Base-by-base conservation (phyloP, 2,888 invertebrate species). In the Aleiodes alternator region DNA sequence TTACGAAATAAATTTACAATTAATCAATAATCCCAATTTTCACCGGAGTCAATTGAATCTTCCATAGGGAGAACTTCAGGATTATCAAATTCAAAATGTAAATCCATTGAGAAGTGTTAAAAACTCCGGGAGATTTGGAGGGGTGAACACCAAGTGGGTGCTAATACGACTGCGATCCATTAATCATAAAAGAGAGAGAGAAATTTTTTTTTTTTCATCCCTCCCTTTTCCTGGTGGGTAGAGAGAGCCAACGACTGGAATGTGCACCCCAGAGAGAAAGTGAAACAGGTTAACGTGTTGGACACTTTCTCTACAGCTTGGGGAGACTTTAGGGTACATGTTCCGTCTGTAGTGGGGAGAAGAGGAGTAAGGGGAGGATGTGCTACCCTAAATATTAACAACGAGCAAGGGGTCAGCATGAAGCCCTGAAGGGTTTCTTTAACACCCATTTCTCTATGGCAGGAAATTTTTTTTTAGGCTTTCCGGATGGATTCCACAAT, bases 81-180 rank as follows among this genome's bases (percentile, higher is more conserved):
- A 86, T 88, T 88, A 88, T 87, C 87, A 88, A 88, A 88, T 88
- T 87, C 82, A 81, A 84, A 87, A 88, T 88, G 88, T 87, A 88
- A 88, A 88, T 88, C 83, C 80, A 81, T 78, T 75, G 76, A 23
- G 72, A 29, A 73, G 75, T 72, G 72, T 59, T 66, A 43, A 48
- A 56, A 14, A 55, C 66, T 69, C 70, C 75, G 72, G 80, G 82
- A 72, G 78, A 74, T 77, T 77, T 69, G 72, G 68, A 75, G 78
- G 78, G 79, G 80, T 79, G 79, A 73, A 69, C 66, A 51, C 74
- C 87, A 86, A 88, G 87, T 86, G 87, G 85, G 83, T 84, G 86
- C 87, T 89, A 88, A 89, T 88, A 86, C 87, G 86, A 82, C 82
- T 84, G 84, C 86, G 85, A 88, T 86, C 88, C 87, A 89, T 89